Conservation (phyloP, 2,888 invertebrate genomes). For the Phalangium opilio region DNA sequence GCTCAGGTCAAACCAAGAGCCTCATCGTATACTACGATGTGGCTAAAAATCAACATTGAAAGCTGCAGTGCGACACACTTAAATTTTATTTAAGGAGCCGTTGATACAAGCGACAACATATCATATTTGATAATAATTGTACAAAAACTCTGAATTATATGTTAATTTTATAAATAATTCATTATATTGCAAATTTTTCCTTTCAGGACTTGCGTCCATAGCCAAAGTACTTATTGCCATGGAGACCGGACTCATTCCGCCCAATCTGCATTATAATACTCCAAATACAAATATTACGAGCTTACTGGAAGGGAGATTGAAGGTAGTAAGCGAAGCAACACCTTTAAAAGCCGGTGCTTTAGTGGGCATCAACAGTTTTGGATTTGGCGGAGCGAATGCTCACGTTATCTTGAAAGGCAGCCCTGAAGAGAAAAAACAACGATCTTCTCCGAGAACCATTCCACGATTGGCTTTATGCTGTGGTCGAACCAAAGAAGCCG, state of each 20-base stretch:
- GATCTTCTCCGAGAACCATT: constrained; percentile 30
- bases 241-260: constrained; percentile 76
- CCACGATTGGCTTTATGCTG: constrained; percentile 60
- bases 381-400: constrained; percentile 95
- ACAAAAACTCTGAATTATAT: too few species aligned
- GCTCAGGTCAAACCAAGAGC: too few species aligned
- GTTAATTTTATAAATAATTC: too few species aligned
- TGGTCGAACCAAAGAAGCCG: constrained; percentile 70
- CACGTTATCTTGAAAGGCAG: constrained; percentile 69
- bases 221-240: constrained; percentile 84
- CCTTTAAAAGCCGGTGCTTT: constrained; percentile 74
- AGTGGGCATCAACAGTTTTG: constrained; percentile 88
- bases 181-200: too few species aligned
- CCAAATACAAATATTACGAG: constrained; percentile 86
- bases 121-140: too few species aligned
- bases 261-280: constrained; percentile 68
- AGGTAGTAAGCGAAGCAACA: constrained; percentile 67
- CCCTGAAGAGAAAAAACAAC: constrained; percentile 28
- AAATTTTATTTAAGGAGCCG: too few species aligned
- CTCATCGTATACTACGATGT: too few species aligned
- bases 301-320: constrained; percentile 72
- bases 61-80: too few species aligned
- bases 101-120: too few species aligned
- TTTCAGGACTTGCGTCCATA: constrained; percentile 70
- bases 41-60: too few species aligned